Conservation (phyloP, 92 coral and sea anemone genomes). For the Porites rus region DNA sequence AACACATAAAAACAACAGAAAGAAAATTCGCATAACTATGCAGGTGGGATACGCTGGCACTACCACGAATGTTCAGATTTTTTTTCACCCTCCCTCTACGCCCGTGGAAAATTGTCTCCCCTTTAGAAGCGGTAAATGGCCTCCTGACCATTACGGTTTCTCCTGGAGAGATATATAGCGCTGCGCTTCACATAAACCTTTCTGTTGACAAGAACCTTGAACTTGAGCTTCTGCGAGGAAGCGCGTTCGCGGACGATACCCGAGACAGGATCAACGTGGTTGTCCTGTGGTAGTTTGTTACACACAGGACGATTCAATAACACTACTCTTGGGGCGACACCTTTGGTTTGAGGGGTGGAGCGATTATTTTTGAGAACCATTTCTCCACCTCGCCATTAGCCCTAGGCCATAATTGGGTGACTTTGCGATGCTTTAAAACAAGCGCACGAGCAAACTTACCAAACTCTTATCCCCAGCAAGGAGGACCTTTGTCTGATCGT, state of each 20-base stretch:
- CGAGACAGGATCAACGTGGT: constrained; percentile 8
- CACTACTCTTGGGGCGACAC: constrained; percentile 48
- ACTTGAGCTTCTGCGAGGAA: not conserved
- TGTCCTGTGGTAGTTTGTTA: constrained; percentile 61
- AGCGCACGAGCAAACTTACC: constrained; percentile 32
- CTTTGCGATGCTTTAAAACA: constrained; percentile 43
- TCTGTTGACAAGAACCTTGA: too few species aligned
- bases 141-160: too few species aligned
- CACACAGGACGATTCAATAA: constrained; percentile 57
- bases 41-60: too few species aligned
- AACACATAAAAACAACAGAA: too few species aligned
- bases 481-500: constrained; percentile 44
- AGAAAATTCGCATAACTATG: too few species aligned
- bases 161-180: too few species aligned
- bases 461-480: constrained; percentile 35
- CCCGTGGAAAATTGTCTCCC: too few species aligned
- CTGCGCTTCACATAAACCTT: too few species aligned
- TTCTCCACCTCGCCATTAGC: constrained; percentile 28
- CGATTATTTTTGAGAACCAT: constrained; percentile 50
- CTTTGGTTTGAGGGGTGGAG: constrained; percentile 63
- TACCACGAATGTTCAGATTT: too few species aligned
- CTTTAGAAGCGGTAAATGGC: too few species aligned
- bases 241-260: constrained; percentile 15
- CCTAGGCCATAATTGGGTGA: constrained; percentile 13
- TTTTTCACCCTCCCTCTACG: too few species aligned